These are phyloP conservation scores for Atta colombica DNA, from an alignment of 1,140 invertebrate species.

Conservation along the genomic window DNA sequence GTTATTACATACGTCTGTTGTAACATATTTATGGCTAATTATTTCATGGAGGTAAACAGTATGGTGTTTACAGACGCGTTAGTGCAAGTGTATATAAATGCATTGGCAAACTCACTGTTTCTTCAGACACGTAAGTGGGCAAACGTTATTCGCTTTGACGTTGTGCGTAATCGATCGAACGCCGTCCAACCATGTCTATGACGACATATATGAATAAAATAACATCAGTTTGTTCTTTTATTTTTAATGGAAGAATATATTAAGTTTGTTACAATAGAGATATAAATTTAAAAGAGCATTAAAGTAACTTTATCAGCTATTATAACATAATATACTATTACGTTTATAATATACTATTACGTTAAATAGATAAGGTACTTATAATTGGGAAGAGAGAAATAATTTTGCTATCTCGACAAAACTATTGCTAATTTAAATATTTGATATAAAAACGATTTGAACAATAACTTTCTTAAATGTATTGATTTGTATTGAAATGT, in stretches of 20 bases:
- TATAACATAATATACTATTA: not conserved
- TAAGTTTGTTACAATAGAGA: not conserved
- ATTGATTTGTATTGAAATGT: not conserved
- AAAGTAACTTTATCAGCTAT: not conserved
- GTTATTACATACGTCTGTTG: not conserved
- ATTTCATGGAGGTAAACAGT: constrained; percentile 36
- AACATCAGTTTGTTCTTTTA: constrained; percentile 39
- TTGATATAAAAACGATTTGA: not conserved
- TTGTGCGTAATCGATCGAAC: constrained; percentile 98
- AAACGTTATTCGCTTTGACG: constrained; percentile 99
- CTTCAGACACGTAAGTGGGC: constrained; percentile 98
- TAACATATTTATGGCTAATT: constrained; percentile 58
- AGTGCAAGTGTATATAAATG: constrained; percentile 61
- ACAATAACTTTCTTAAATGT: not conserved
- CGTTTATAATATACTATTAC: not conserved
- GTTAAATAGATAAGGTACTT: not conserved
- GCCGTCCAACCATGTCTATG: constrained; percentile 96
- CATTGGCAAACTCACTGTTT: constrained; percentile 96
- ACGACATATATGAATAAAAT: constrained; percentile 62
- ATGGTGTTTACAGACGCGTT: constrained; percentile 40
- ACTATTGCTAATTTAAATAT: not conserved
- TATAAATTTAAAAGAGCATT: not conserved
- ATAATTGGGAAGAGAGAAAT: not conserved
- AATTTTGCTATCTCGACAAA: not conserved
- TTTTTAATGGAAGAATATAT: constrained; percentile 2